Percentiles rank a stretch among this genome's conserved stretches.
These are phyloP conservation scores for Lamellibrachia satsuma DNA, from an alignment of 2,888 invertebrate species.

Conservation along the genomic window DNA sequence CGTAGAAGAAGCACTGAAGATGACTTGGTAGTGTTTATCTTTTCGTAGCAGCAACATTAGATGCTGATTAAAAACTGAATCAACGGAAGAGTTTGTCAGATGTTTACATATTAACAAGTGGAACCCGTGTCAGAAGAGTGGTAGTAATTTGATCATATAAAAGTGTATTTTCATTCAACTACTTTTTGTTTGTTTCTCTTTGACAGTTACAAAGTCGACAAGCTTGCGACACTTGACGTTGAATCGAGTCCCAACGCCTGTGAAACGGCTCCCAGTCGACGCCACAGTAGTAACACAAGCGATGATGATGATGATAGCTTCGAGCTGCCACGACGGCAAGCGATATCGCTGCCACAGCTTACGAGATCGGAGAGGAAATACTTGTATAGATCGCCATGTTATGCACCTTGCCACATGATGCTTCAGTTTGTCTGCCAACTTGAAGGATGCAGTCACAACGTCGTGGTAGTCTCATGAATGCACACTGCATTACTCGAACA, in stretches of 20 bases:
- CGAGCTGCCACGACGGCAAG: background rate
- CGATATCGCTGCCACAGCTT: constrained; percentile 24
- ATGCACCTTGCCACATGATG: background rate
- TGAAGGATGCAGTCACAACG: background rate
- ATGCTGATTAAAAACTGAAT: too few relatives aligned
- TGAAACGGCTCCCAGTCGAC: background rate
- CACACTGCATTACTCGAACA: background rate
- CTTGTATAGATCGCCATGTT: constrained; percentile 23
- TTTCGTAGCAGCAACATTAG: too few relatives aligned
- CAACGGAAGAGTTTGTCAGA: background rate
- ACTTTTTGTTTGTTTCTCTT: background rate
- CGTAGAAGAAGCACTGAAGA: too few relatives aligned
- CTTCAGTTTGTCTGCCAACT: background rate
- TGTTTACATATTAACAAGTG: background rate
- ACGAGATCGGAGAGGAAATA: constrained; percentile 34
- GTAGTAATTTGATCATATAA: background rate
- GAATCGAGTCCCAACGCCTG: background rate
- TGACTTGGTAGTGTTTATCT: too few relatives aligned
- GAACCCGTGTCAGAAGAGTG: background rate
- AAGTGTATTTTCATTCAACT: background rate
- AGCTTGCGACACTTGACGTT: constrained; percentile 1
- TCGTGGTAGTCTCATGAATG: background rate
- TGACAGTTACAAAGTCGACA: background rate
- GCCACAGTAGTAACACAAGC: background rate
- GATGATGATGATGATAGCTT: background rate